Evolutionary conservation across 2,797 vertebrate genomes (phyloP), one percentile per base, ranked within the genome.

Genomic region (Crocodylus rhombifer): DNA sequence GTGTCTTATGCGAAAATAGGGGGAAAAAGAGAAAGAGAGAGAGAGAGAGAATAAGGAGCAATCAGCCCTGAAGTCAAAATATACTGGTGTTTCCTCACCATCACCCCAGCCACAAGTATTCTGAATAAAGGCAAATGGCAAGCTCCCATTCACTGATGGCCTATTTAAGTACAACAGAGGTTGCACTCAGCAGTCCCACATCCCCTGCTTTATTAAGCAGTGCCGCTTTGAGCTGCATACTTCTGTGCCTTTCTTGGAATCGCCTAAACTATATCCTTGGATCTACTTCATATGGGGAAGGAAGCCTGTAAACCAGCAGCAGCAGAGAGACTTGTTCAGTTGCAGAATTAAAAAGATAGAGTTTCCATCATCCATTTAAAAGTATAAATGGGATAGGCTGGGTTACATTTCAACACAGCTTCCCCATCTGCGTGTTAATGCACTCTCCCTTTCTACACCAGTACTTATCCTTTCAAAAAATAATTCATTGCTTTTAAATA

Each of bases 401-500:
- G 23, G n/a, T 69, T 75, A 87, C 63, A 76, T 26, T 42, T 75
- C 58, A 80, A 74, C 42, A 65, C 42, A 65, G 36, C 57, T 92
- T 91, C 80, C 67, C 84, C 75, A 23, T 5, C 28, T 65, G 23
- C 71, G 75, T 82, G 77, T 86, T 90, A 86, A 73, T 26, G 90
- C 0, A 2, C 4, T 91, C 79, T 82, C 77, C 60, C 69, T 91
- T 95, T 96, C 84, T 91, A 92, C 95, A 62, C 73, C 82, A 84
- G 42, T 75, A 61, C 15, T 90, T 83, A 93, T 75, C 77, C 61
- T 95, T 96, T 95, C 78, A 95, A 94, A 95, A 80, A 88, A 55
- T 23, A 96, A 93, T 93, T 91, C 62, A 80, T 87, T 63, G 3
- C 30, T 88, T 86, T 97, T 95, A 96, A 97, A 97, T 97, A 96